Evolutionary conservation across 2,888 invertebrate species (phyloP), one percentile per base, ranked within the genome.

Genomic region (Drosophila anceps): DNA sequence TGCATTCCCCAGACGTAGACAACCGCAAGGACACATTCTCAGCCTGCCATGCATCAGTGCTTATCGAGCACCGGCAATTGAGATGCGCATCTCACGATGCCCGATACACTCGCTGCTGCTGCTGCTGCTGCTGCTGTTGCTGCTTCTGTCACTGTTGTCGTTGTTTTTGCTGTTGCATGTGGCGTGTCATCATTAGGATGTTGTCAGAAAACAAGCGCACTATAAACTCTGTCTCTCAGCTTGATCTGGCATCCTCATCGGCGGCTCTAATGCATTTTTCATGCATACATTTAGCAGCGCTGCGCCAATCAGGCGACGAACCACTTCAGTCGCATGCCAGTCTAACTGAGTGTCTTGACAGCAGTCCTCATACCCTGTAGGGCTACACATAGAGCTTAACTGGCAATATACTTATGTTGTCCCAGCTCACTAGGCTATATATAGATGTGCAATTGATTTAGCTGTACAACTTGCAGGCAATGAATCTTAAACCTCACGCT

Each of bases 141-240:
- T 33, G 33, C 4, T 33, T 33, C 29, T 57, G 31, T 9, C 35
- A 33, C 6, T 53, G 51, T 3, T 46, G 44, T n/a, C 41, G 33
- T 1, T 54, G 46, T 55, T 15, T 24, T n/a, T 81, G 64, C 65
- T 81, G 75, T 82, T 69, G 50, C 61, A 60, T 81, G 76, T 76
- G 85, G 80, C 81, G 66, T 84, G 85, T 82, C 81, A 85, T 81
- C 85, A 81, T 85, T 85, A 81, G 85, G 69, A 79, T 80, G 80
- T 82, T 70, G 73, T 69, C 69, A 66, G 76, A 74, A 66, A 74
- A 78, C 79, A 78, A 73, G 76, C 69, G 67, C 67, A 82, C 76
- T 64, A 82, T 81, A 82, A 65, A 72, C 83, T 83, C 51, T 24
- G 46, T 43, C 57, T 67, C 64, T 51, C 53, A n/a, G 64, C 58